Conservation (phyloP, 2,888 invertebrate genomes). For the Hirudinaria manillensis region DNA sequence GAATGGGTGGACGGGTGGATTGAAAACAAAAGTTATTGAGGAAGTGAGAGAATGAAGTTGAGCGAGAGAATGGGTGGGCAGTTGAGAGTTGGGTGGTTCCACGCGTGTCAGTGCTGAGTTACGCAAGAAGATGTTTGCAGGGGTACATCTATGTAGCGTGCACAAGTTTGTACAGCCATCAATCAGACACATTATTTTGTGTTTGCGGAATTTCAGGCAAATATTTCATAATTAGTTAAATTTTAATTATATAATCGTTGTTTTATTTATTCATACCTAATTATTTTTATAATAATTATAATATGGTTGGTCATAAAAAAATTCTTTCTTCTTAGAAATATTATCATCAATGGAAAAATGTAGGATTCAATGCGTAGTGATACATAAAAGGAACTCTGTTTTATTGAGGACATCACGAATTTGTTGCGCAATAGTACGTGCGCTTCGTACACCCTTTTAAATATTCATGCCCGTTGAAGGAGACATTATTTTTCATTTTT, state of each 20-base stretch:
- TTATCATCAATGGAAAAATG: no score
- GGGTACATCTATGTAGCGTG: not conserved
- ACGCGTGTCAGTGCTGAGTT: conserved; percentile 11
- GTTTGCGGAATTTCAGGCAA: conserved; percentile 1
- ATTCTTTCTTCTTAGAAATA: no score
- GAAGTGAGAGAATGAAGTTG: not conserved
- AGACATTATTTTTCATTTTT: no score
- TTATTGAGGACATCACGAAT: conserved; percentile 12
- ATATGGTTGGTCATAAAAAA: no score
- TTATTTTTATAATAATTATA: no score
- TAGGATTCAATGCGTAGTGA: not conserved
- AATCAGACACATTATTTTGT: not conserved
- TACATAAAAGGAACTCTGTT: conserved; percentile 2
- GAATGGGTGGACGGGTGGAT: not conserved
- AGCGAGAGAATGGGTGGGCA: not conserved
- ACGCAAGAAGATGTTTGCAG: conserved; percentile 3
- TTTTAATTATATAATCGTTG: not conserved
- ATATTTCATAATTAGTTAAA: not conserved
- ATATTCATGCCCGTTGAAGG: no score
- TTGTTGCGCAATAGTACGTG: conserved; percentile 16
- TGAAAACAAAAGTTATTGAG: not conserved
- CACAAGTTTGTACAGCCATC: no score
- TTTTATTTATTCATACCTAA: not conserved
- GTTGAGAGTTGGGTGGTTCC: not conserved
- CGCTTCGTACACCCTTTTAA: not conserved